Percentiles rank a stretch among this genome's conserved stretches.
phyloP scores from a whole-genome alignment of 1,140 invertebrate genomes.

The Pomacea maculata region DNA sequence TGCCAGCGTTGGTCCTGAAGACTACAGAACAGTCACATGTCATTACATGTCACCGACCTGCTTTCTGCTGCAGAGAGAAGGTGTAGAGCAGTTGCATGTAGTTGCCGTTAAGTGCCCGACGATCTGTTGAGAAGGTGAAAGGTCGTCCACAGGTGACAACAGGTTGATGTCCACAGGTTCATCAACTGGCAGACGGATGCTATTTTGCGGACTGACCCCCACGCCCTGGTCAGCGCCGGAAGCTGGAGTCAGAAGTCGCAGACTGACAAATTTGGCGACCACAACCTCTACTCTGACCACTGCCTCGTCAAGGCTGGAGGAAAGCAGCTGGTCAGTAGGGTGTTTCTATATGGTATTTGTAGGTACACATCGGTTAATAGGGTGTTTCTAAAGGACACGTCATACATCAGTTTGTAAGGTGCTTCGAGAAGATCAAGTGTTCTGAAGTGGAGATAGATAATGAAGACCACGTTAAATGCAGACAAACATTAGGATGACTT shows the following conservation, averaged over 20 bases:
- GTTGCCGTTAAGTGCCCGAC: too few species aligned
- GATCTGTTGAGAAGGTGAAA: too few species aligned
- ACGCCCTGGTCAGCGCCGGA: conserved; percentile 62
- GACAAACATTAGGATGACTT: neutral
- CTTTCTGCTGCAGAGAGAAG: too few species aligned
- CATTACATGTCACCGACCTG: too few species aligned
- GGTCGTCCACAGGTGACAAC: too few species aligned
- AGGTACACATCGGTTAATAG: neutral
- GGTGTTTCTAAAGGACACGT: neutral
- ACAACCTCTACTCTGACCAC: conserved; percentile 63
- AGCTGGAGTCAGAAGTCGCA: conserved; percentile 62
- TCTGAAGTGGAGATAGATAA: neutral
- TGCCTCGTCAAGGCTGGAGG: conserved; percentile 61
- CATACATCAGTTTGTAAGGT: too few species aligned
- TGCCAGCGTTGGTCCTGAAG: too few species aligned
- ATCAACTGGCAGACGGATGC: conserved; percentile 64
- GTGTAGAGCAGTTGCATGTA: too few species aligned
- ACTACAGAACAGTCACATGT: too few species aligned
- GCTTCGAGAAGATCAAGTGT: neutral
- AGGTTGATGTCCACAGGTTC: conserved; percentile 42
- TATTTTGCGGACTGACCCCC: conserved; percentile 57
- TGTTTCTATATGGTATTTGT: too few species aligned
- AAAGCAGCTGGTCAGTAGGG: conserved; percentile 28
- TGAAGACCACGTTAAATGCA: neutral
- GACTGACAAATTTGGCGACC: conserved; percentile 57